These are phyloP conservation scores for Aporophyla lueneburgensis DNA, from an alignment of 2,888 invertebrate species.

Conservation along the genomic window DNA sequence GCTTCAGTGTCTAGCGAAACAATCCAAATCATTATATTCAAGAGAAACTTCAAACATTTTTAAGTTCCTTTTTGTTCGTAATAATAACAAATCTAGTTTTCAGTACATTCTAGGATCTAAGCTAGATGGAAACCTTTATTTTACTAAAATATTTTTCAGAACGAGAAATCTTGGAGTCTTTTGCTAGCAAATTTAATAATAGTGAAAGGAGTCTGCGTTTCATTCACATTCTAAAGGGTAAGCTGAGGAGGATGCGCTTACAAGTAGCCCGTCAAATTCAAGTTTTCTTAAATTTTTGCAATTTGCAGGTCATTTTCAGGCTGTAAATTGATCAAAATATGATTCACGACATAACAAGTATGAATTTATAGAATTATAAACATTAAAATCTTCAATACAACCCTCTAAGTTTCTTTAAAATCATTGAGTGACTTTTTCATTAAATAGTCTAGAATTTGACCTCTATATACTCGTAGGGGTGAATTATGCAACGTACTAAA, in stretches of 20 bases:
- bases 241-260: not conserved
- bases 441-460: too few relatives aligned
- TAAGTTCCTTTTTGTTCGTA: slow-evolving; percentile 11
- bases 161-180: not conserved
- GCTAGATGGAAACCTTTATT: slow-evolving; percentile 10
- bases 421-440: too few relatives aligned
- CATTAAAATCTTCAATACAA: too few relatives aligned
- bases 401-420: too few relatives aligned
- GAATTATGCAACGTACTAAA: too few relatives aligned
- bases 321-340: too few relatives aligned
- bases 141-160: slow-evolving; percentile 4
- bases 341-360: too few relatives aligned
- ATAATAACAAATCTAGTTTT: slow-evolving; percentile 28
- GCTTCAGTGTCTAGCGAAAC: slow-evolving; percentile 10
- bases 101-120: not conserved
- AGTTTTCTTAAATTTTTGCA: too few relatives aligned
- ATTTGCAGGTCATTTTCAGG: too few relatives aligned
- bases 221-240: not conserved
- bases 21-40: slow-evolving; percentile 45
- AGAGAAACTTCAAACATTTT: slow-evolving; percentile 30
- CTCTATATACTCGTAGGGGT: too few relatives aligned
- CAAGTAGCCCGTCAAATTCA: too few relatives aligned
- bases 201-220: not conserved
- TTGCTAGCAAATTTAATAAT: not conserved
- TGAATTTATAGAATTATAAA: too few relatives aligned